Conservation (phyloP, 2,797 vertebrate species). For the Glyptemys insculpta region DNA sequence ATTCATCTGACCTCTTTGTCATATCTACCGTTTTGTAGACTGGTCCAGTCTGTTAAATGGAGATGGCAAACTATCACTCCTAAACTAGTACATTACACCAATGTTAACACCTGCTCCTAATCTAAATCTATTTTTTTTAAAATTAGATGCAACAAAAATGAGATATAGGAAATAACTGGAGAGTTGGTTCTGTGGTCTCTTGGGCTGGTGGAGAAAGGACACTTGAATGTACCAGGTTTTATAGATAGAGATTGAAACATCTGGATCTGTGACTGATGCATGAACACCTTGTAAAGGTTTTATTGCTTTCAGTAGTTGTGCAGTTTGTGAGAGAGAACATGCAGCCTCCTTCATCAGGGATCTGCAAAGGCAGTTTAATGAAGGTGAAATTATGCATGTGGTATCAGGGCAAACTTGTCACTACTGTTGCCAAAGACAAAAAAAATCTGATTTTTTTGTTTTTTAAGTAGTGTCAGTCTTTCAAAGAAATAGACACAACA, state of each 20-base stretch:
- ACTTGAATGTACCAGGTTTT: background rate
- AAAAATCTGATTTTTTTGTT: constrained; percentile 66
- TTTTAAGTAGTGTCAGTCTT: constrained; percentile 72
- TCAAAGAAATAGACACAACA: constrained; percentile 75
- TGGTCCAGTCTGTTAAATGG: background rate
- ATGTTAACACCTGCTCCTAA: background rate
- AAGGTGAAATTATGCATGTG: constrained; percentile 10
- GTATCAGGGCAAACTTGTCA: constrained; percentile 34
- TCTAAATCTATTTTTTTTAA: background rate
- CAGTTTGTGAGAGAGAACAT: constrained; percentile 4
- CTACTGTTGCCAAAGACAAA: constrained; percentile 65
- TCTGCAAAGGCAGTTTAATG: constrained; percentile 44
- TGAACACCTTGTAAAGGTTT: constrained; percentile 24
- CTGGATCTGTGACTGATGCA: background rate
- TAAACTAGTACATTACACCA: background rate
- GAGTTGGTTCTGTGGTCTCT: background rate
- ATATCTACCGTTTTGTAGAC: background rate
- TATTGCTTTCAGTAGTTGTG: constrained; percentile 1
- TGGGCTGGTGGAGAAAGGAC: background rate
- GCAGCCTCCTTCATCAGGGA: constrained; percentile 15
- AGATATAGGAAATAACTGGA: background rate
- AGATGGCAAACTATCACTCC: background rate
- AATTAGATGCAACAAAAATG: rapidly evolving
- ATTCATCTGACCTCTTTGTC: background rate
- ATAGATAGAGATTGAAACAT: background rate